A percentile compares a stretch with the other conserved stretches of the same genome.
phyloP scores from a whole-genome alignment of 2,113 vertebrate species.

The Gymnarchus niloticus region DNA sequence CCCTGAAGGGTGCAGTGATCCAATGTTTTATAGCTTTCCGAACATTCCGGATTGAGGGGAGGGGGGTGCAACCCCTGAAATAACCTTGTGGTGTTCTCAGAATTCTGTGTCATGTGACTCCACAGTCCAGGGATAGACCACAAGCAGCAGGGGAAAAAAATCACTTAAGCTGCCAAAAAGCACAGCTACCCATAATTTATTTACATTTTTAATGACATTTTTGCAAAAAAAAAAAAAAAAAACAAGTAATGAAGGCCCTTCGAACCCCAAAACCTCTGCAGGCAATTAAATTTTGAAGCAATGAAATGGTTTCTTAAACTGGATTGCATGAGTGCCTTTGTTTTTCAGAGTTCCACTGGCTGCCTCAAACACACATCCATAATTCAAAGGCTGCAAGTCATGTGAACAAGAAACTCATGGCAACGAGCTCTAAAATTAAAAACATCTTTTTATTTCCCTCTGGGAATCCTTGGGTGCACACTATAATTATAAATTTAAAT shows the following conservation, averaged over 20 bases:
- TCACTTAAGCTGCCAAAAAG: not conserved
- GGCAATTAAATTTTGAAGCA: not conserved
- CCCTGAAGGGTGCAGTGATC: not conserved
- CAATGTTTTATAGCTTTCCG: not conserved
- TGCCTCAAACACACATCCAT: conserved; percentile 22
- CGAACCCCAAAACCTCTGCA: not conserved
- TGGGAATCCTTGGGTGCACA: not conserved
- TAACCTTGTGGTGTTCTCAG: not conserved
- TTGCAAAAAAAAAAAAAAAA: conserved; percentile 6
- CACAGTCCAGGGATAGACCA: no score
- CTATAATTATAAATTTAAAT: conserved; percentile 18
- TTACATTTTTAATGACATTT: not conserved
- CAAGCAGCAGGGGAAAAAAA: not conserved
- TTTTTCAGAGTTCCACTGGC: not conserved
- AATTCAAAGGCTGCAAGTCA: conserved; percentile 20
- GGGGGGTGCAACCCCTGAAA: not conserved
- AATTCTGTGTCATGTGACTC: not conserved
- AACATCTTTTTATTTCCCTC: conserved; percentile 11
- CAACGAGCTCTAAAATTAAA: conserved; percentile 32
- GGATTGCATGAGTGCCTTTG: conserved; percentile 4
- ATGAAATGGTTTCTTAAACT: not conserved
- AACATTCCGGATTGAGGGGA: not conserved
- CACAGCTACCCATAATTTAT: not conserved
- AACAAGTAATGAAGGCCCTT: not conserved
- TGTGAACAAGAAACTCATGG: conserved; percentile 29